Conservation (phyloP, 1,140 invertebrate species). For the Holotrichia oblita region DNA sequence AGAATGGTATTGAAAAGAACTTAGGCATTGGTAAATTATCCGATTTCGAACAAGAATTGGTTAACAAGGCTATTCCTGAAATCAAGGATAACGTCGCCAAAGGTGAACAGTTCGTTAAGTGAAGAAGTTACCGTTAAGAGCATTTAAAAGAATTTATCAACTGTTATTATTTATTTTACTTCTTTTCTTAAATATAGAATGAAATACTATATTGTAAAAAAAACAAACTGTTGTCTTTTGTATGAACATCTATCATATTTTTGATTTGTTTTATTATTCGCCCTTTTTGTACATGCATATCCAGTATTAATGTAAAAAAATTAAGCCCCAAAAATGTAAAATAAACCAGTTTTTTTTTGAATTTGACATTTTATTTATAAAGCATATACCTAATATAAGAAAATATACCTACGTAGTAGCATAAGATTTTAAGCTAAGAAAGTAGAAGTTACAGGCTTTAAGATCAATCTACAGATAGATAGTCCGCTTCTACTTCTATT, state of each 20-base stretch:
- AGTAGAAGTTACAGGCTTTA: too few relatives aligned
- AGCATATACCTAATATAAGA: too few relatives aligned
- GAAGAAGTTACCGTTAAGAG: not conserved
- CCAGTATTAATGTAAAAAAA: conserved; percentile 9
- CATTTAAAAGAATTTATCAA: conserved; percentile 25
- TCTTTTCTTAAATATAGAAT: not conserved
- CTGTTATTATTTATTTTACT: not conserved
- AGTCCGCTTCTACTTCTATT: too few relatives aligned
- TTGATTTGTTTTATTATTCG: not conserved
- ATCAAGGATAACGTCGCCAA: conserved; percentile 95
- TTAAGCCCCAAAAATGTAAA: not conserved
- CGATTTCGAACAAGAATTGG: conserved; percentile 85
- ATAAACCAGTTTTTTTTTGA: conserved; percentile 3
- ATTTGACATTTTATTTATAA: not conserved
- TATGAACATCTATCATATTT: not conserved
- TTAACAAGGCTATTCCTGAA: conserved; percentile 92
- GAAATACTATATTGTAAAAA: not conserved
- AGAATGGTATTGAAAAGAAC: conserved; percentile 94
- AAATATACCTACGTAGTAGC: too few relatives aligned
- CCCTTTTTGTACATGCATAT: not conserved
- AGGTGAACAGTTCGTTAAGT: conserved; percentile 91
- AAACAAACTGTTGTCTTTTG: not conserved
- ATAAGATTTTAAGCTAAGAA: too few relatives aligned
- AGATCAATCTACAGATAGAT: too few relatives aligned
- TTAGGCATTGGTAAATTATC: conserved; percentile 90